Evolutionary conservation across 2,113 vertebrate genomes (phyloP).

Genomic region (Gallinago jamesoni): DNA sequence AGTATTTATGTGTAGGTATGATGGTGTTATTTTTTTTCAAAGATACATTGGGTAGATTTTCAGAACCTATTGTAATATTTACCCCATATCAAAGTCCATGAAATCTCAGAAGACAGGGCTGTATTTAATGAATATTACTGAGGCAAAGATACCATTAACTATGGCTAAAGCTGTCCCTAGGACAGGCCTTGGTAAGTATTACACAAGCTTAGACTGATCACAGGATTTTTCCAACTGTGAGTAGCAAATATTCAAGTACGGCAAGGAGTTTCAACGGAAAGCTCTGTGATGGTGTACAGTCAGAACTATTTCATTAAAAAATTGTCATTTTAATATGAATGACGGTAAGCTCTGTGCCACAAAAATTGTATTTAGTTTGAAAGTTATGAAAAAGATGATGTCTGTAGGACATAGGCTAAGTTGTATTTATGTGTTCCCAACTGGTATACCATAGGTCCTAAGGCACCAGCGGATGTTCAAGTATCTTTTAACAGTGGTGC

Average conservation of each 20-base stretch:
- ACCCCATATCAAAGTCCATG: background rate
- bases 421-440: conserved; percentile 21
- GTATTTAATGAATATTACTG: background rate
- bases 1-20: background rate
- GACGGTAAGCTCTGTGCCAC: background rate
- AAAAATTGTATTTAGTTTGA: background rate
- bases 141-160: background rate
- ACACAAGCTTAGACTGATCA: background rate
- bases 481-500: conserved; percentile 61
- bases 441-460: conserved; percentile 57
- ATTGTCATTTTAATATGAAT: background rate
- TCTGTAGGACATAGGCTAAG: background rate
- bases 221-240: background rate
- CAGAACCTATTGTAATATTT: background rate
- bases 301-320: background rate
- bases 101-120: background rate
- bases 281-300: background rate
- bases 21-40: background rate
- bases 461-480: conserved; percentile 63
- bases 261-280: background rate
- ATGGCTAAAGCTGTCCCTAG: background rate
- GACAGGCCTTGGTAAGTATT: background rate
- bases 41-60: background rate
- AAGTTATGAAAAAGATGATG: background rate
- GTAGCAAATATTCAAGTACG: background rate